Base-by-base conservation (phyloP, 2,888 invertebrate genomes). In the Nymphalis c-album region DNA sequence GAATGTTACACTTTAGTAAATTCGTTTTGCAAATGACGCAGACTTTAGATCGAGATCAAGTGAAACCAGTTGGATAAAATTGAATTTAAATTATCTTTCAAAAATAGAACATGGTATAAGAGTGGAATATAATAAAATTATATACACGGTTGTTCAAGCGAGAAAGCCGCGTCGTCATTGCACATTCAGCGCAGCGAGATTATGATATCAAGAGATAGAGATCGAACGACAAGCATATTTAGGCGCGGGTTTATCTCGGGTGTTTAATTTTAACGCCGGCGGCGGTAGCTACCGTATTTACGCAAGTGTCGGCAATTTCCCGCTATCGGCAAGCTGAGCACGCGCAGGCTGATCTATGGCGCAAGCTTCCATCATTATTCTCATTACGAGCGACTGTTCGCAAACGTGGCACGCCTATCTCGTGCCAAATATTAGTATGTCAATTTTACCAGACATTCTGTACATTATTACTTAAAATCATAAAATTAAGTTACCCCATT, bases 331-430 rank as follows among this genome's bases (percentile, higher is more conserved):
- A 83, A 78, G 78, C 85, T 63, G 83, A 80, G 86, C 87, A 85
- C 89, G 87, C 87, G 86, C 82, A 74, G 74, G 79, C 80, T 80
- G 85, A 83, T 85, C 80, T 83, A 81, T 87, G 86, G 84, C 85
- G 87, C 84, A 88, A 88, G 81, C 79, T 85, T 86, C 87, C 85
- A 88, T 91, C 89, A 86, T 87, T 89, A 89, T 87, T 86, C 85
- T 86, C 85, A 88, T 87, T 88, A 86, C 84, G 80, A 82, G 78
- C 82, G 80, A 80, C 80, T 81, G 84, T 82, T 80, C 74, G 79
- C 80, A 81, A 81, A 84, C 82, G 80, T 82, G 79, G 82, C 83
- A 83, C 81, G 80, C 83, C 79, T 74, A 78, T 72, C 76, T 57
- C 40, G 76, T 71, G 76, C 78, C 82, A 82, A 81, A 57, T 78